phyloP scores from a whole-genome alignment of 2,113 vertebrate genomes.

The Potamarius usumacintae region DNA sequence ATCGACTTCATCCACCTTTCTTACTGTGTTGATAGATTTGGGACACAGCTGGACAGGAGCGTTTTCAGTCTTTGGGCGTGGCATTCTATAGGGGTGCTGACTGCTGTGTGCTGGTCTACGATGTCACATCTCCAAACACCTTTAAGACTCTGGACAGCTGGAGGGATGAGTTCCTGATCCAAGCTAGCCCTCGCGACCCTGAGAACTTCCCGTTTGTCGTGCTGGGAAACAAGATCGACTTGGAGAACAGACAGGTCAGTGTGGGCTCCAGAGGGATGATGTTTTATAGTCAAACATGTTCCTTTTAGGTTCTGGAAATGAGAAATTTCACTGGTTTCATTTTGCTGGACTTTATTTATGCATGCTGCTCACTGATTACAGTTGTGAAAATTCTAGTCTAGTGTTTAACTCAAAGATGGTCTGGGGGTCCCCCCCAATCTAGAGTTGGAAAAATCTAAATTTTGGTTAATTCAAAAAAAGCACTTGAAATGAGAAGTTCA shows the following conservation, averaged over 20 bases:
- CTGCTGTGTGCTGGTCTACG: slow-evolving; percentile 87
- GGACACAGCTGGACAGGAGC: slow-evolving; percentile 87
- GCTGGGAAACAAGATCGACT: slow-evolving; percentile 87
- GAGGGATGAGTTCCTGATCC: slow-evolving; percentile 88
- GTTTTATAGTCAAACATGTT: background rate
- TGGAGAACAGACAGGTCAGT: slow-evolving; percentile 88
- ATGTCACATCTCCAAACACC: slow-evolving; percentile 83
- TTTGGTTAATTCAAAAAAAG: too few relatives aligned
- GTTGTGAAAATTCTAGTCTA: too few relatives aligned
- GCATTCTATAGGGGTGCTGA: slow-evolving; percentile 88
- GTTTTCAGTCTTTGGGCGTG: slow-evolving; percentile 87
- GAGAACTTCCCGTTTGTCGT: slow-evolving; percentile 88
- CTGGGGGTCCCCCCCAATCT: too few relatives aligned
- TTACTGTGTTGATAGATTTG: slow-evolving; percentile 75
- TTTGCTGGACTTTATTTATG: background rate
- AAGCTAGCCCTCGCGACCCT: slow-evolving; percentile 84
- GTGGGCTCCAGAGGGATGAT: background rate
- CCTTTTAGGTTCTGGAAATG: background rate
- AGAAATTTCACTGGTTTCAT: background rate
- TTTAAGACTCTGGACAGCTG: slow-evolving; percentile 88
- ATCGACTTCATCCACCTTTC: background rate
- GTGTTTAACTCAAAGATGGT: too few relatives aligned
- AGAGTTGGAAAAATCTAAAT: too few relatives aligned
- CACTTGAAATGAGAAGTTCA: background rate
- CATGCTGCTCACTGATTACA: background rate